A percentile compares a stretch with the other conserved stretches of the same genome.
Conservation (phyloP, 2,113 vertebrate species). For the Burhinus bistriatus region DNA sequence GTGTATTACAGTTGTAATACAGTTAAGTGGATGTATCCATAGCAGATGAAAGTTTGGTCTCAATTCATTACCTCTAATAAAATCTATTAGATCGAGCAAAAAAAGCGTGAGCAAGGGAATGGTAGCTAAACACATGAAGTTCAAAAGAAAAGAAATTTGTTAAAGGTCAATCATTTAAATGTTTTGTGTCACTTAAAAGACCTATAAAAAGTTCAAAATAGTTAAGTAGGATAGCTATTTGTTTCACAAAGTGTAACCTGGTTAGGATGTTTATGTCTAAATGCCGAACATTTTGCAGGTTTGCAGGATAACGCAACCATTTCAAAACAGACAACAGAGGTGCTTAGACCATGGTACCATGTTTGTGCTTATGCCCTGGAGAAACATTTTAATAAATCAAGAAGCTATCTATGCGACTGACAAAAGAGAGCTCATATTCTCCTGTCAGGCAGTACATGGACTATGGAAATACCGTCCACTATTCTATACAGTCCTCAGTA, state of each 20-base stretch:
- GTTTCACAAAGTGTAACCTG: not conserved
- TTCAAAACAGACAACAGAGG: not conserved
- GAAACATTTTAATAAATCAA: not conserved
- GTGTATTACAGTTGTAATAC: not conserved
- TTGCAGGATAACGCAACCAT: not conserved
- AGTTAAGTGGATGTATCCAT: not conserved
- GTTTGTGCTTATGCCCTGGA: not conserved
- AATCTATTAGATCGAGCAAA: not conserved
- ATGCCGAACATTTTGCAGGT: not conserved
- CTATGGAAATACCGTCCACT: not conserved
- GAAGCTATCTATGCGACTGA: not conserved
- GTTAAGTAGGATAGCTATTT: not conserved
- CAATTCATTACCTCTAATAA: constrained; percentile 29
- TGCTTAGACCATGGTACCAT: not conserved
- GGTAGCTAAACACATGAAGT: not conserved
- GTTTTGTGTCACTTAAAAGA: not conserved
- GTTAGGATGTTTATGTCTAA: not conserved
- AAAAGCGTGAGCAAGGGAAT: not conserved
- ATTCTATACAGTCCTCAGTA: not conserved
- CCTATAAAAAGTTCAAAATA: not conserved
- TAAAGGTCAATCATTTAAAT: not conserved
- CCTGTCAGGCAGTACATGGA: not conserved
- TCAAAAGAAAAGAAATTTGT: not conserved
- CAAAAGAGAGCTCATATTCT: not conserved
- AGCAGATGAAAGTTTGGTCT: constrained; percentile 21